Percentiles rank a stretch among this genome's conserved stretches.
phyloP scores from a whole-genome alignment of 2,113 vertebrate species.

The Candoia aspera region DNA sequence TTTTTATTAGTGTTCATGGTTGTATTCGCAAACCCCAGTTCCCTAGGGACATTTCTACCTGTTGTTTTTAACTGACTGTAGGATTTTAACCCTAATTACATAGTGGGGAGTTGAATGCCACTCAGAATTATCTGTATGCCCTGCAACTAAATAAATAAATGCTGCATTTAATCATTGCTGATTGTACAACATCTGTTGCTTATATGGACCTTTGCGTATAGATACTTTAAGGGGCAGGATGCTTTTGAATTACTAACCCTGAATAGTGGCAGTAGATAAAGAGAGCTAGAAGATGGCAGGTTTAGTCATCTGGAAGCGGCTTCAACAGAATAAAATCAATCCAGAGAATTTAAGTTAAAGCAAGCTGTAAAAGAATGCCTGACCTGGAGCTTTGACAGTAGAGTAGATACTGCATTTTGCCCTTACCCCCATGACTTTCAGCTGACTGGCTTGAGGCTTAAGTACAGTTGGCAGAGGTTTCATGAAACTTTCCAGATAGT shows the following conservation, averaged over 20 bases:
- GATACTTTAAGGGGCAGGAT: not conserved
- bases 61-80: too few species aligned
- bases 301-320: not conserved
- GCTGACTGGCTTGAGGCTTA: slow-evolving; percentile 43
- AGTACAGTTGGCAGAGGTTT: slow-evolving; percentile 56
- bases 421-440: slow-evolving; percentile 37
- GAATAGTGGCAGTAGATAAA: not conserved
- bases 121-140: too few species aligned
- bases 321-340: not conserved
- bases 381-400: not conserved
- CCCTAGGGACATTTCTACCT: too few species aligned
- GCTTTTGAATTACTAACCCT: not conserved
- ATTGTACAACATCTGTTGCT: too few species aligned
- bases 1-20: too few species aligned
- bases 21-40: too few species aligned
- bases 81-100: too few species aligned
- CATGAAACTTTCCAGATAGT: not conserved
- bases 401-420: slow-evolving; percentile 24
- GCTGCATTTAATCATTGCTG: too few species aligned
- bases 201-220: too few species aligned
- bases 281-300: not conserved
- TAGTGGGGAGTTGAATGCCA: too few species aligned
- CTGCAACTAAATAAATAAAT: too few species aligned
- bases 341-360: not conserved
- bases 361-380: not conserved